phyloP scores from a whole-genome alignment of 2,113 vertebrate species.

The Callospermophilus lateralis region DNA sequence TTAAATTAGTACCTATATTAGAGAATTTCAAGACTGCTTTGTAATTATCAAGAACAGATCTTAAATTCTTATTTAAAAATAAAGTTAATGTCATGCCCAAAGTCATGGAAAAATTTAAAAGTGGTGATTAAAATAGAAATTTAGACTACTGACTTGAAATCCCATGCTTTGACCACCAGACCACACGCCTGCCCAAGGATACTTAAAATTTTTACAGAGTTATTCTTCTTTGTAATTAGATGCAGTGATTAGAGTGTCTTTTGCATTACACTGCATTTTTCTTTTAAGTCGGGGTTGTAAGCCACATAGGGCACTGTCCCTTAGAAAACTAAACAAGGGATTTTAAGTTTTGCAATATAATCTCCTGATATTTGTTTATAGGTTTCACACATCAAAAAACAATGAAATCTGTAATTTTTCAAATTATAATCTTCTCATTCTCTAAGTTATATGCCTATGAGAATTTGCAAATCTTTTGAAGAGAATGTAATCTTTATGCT shows the following conservation, averaged over 20 bases:
- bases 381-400: slow-evolving; percentile 87
- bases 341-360: slow-evolving; percentile 84
- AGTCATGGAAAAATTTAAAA: slow-evolving; percentile 76
- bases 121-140: slow-evolving; percentile 82
- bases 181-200: slow-evolving; percentile 78
- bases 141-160: slow-evolving; percentile 81
- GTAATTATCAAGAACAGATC: slow-evolving; percentile 70
- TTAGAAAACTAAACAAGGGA: slow-evolving; percentile 83
- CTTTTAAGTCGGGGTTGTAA: slow-evolving; percentile 81
- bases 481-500: slow-evolving; percentile 83
- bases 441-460: slow-evolving; percentile 83
- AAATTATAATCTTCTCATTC: slow-evolving; percentile 85
- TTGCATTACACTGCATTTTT: slow-evolving; percentile 83
- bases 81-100: slow-evolving; percentile 79
- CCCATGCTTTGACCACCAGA: slow-evolving; percentile 78
- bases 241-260: slow-evolving; percentile 82
- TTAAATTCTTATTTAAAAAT: slow-evolving; percentile 78
- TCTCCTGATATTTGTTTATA: slow-evolving; percentile 85
- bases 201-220: slow-evolving; percentile 74
- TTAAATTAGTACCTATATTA: slow-evolving; percentile 43
- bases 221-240: slow-evolving; percentile 84
- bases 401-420: slow-evolving; percentile 87
- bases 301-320: slow-evolving; percentile 77
- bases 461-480: slow-evolving; percentile 83
- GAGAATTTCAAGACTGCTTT: slow-evolving; percentile 60